phyloP scores from a whole-genome alignment of 2,888 invertebrate species.

The Orgyia antiqua region DNA sequence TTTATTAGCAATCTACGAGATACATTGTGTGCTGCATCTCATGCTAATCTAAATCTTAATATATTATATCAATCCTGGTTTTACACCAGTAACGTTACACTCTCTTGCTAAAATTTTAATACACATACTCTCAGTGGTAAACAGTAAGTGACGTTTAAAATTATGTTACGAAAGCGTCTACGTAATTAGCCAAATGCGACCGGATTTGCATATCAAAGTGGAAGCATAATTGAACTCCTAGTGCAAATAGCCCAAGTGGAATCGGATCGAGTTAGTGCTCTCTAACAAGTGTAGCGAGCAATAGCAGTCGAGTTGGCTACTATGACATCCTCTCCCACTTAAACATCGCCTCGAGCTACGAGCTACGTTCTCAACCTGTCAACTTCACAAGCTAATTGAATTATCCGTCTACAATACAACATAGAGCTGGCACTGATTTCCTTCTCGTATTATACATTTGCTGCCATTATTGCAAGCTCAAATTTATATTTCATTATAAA shows the following conservation, averaged over 20 bases:
- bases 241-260: constrained; percentile 26
- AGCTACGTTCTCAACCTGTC: constrained; percentile 35
- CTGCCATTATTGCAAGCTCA: constrained; percentile 60
- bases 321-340: constrained; percentile 17
- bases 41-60: too few relatives aligned
- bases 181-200: constrained; percentile 70
- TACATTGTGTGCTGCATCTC: too few relatives aligned
- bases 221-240: constrained; percentile 56
- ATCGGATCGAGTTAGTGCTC: constrained; percentile 69
- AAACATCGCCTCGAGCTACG: constrained; percentile 20
- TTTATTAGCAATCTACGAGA: too few relatives aligned
- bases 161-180: constrained; percentile 61
- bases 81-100: too few relatives aligned
- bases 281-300: constrained; percentile 53
- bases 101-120: too few relatives aligned
- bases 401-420: constrained; percentile 65
- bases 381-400: constrained; percentile 64
- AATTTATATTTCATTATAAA: constrained; percentile 61
- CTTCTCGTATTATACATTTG: constrained; percentile 68
- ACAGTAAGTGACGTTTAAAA: constrained; percentile 52
- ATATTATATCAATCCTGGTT: too few relatives aligned
- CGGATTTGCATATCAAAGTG: constrained; percentile 75
- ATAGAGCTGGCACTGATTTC: constrained; percentile 57
- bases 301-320: constrained; percentile 27
- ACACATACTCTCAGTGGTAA: too few relatives aligned